phyloP scores from a whole-genome alignment of 2,113 vertebrate species.

The Equus przewalskii region DNA sequence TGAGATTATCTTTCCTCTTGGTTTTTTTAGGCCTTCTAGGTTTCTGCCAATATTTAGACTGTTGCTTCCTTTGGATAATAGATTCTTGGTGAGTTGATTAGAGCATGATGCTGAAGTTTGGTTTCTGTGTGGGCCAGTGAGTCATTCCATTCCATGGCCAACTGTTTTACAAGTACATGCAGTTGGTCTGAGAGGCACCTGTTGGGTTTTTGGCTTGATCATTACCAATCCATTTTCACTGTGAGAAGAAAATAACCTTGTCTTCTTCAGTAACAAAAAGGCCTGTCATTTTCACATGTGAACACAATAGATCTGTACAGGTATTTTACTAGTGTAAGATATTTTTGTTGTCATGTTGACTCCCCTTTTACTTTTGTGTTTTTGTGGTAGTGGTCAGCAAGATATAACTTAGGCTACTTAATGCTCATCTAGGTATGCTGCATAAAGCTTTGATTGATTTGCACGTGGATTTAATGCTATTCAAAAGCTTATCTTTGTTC shows the following conservation, averaged over 20 bases:
- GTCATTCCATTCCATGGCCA: conserved; percentile 19
- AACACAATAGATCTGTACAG: background rate
- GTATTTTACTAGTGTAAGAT: background rate
- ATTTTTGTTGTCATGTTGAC: conserved; percentile 44
- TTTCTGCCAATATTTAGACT: conserved; percentile 42
- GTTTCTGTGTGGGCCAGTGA: background rate
- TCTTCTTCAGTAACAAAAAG: conserved; percentile 34
- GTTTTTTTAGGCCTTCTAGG: background rate
- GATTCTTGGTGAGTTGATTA: conserved; percentile 29
- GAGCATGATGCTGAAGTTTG: conserved; percentile 23
- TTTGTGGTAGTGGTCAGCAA: background rate
- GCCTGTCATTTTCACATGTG: conserved; percentile 22
- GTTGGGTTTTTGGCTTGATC: conserved; percentile 2
- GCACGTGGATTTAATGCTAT: background rate
- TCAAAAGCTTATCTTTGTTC: conserved; percentile 16
- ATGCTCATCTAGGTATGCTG: background rate
- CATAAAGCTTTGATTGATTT: conserved; percentile 29
- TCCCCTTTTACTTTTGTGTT: conserved; percentile 10
- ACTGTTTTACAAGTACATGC: conserved; percentile 62
- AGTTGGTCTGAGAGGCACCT: conserved; percentile 50
- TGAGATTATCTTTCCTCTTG: background rate
- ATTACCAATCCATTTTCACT: conserved; percentile 5
- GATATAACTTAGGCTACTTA: background rate
- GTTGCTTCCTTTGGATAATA: conserved; percentile 19
- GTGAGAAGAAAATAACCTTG: background rate